Evolutionary conservation across 2,113 vertebrate species (phyloP), one percentile per base, ranked within the genome.

Genomic region (Numenius arquata): DNA sequence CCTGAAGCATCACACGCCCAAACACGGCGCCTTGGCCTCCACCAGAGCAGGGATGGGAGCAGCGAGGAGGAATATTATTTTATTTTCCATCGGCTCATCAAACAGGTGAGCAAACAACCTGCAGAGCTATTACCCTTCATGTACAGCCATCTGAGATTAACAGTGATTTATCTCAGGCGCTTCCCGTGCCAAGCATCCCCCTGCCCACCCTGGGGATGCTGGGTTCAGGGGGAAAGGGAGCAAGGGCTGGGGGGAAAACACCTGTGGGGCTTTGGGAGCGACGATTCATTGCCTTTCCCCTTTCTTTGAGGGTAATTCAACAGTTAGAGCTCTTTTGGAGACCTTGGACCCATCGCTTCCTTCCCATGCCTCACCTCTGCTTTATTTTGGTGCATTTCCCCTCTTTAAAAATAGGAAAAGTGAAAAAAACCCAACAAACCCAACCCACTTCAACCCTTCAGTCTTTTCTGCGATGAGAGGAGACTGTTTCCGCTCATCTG

Each of bases 71-170:
- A 82, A 90, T 59, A 61, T 30, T 16, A 9, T 84, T 93, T 83
- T 65, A 79, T 94, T 96, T 80, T 45, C 94, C 84, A 62, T 76
- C 52, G 70, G 71, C 76, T 97, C 82, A 77, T 82, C 92, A 92
- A 79, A 89, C 25, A 65, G 82, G 36, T 18, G 76, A 91, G 94
- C 50, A 87, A 95, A 73, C 20, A 70, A 45, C 87, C 83, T 68
- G 84, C 88, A 90, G 79, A 85, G 75, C 55, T 80, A 43, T 67
- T 89, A 72, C 23, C 61, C 45, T 77, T 67, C 66, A 41, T 0
- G 0, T 78, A 23, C 50, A 76, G 50, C 1, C 2, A 82, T 58
- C 53, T 3, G 10, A 91, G 85, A 71, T 68, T n/a, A 89, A 43
- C 34, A 19, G 62, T 23, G 38, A 84, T 72, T 88, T 61, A 61